Conservation (phyloP, 2,113 vertebrate species). For the Arvicanthis niloticus region DNA sequence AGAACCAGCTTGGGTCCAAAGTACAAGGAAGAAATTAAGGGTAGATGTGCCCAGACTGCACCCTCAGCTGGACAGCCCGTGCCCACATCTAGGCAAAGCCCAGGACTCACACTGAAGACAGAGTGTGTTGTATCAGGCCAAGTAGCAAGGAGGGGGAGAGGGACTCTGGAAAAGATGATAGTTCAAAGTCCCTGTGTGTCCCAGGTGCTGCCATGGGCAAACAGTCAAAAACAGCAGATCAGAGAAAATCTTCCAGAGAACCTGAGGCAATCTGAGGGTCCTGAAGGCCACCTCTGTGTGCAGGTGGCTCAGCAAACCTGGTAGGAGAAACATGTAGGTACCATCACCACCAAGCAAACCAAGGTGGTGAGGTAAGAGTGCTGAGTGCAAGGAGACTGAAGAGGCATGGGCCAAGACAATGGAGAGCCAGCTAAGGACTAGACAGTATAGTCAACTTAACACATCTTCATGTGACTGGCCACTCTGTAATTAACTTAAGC, state of each 20-base stretch:
- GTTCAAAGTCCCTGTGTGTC: neutral
- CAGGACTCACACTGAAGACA: neutral
- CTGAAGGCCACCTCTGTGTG: rapidly evolving
- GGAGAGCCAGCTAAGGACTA: neutral
- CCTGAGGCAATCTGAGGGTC: neutral
- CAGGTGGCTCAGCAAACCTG: neutral
- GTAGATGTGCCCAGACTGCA: neutral
- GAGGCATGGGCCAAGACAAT: neutral
- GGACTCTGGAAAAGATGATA: neutral
- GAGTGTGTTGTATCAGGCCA: neutral
- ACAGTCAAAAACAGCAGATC: neutral
- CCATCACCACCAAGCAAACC: neutral
- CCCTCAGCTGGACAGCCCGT: neutral
- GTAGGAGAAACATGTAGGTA: neutral
- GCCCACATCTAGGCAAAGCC: neutral
- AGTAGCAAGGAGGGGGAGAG: neutral
- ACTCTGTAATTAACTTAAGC: neutral
- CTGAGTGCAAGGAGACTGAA: neutral
- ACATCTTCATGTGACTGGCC: neutral
- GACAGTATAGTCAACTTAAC: too few species aligned
- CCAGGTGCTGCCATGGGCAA: neutral
- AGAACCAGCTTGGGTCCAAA: neutral
- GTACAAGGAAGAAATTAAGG: neutral
- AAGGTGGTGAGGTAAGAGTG: neutral
- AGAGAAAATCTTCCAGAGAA: neutral